Evolutionary conservation across 2,113 vertebrate genomes (phyloP).

Genomic region (Himantopus leucocephalus): DNA sequence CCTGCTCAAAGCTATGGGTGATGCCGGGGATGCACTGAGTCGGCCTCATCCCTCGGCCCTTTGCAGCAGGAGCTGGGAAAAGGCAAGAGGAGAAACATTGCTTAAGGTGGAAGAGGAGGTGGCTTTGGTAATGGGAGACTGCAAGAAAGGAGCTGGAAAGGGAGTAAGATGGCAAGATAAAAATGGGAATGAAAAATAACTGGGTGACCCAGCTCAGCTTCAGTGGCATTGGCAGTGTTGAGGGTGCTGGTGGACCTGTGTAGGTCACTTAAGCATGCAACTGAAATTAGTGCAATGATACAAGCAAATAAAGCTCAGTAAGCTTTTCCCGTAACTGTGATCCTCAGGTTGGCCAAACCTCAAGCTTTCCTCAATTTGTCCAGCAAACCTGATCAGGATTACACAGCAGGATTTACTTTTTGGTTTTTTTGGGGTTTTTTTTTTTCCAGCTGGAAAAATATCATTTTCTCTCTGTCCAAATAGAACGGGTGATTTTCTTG

Average conservation of each 20-base stretch:
- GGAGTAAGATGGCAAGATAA: neutral
- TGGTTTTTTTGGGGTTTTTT: no score
- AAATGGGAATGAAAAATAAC: neutral
- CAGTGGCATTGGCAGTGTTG: neutral
- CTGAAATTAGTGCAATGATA: neutral
- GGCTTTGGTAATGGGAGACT: neutral
- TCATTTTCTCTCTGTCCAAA: neutral
- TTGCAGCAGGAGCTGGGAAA: neutral
- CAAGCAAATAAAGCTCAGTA: neutral
- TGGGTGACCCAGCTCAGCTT: neutral
- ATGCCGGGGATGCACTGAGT: neutral
- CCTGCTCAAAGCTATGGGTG: neutral
- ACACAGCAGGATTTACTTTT: neutral
- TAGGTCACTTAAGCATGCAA: neutral
- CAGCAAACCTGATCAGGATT: neutral
- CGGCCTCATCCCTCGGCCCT: rapidly evolving
- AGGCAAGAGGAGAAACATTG: neutral
- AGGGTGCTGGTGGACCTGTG: neutral
- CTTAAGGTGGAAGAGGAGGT: neutral
- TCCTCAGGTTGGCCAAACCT: neutral
- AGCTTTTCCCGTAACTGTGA: neutral
- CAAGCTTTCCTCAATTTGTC: neutral
- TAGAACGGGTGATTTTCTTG: constrained; percentile 4
- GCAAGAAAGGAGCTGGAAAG: neutral
- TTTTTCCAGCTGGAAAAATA: neutral